These are phyloP conservation scores for Apostichopus californicus DNA, from an alignment of 35 echinoderm and acorn worm genomes.

Conservation along the genomic window DNA sequence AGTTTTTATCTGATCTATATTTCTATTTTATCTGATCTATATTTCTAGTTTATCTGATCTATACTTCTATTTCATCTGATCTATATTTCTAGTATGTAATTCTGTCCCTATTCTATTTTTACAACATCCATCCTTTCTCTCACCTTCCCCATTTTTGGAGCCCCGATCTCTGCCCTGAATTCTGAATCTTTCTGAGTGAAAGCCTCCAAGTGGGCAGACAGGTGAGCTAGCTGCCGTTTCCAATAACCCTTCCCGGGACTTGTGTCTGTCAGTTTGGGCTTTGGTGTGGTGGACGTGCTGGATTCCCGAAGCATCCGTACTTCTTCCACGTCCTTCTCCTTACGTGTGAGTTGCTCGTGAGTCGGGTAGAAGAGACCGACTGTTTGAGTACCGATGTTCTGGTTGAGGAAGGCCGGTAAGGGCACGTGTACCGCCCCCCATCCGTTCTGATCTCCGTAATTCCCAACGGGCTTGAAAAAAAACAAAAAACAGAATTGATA, in stretches of 20 bases:
- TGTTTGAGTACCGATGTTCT: conserved; percentile 91
- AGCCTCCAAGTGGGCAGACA: conserved; percentile 79
- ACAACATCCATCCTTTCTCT: neutral
- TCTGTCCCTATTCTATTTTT: too few species aligned
- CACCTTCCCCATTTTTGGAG: conserved; percentile 99
- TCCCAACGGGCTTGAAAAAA: conserved; percentile 36
- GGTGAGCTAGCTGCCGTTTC: conserved; percentile 90
- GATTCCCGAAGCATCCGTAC: conserved; percentile 68
- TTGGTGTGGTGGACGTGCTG: conserved; percentile 19
- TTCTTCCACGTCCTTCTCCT: conserved; percentile 70
- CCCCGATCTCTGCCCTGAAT: conserved; percentile 88
- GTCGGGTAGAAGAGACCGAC: conserved; percentile 97
- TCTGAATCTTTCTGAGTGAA: conserved; percentile 89
- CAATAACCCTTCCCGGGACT: conserved; percentile 97
- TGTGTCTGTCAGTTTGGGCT: conserved; percentile 74
- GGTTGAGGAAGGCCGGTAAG: conserved; percentile 92
- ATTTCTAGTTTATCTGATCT: too few species aligned
- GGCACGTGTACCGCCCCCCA: conserved; percentile 77
- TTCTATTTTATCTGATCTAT: too few species aligned
- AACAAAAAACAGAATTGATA: neutral
- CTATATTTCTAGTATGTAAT: too few species aligned
- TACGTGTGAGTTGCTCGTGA: conserved; percentile 80
- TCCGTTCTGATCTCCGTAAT: conserved; percentile 61
- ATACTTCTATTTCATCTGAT: too few species aligned
- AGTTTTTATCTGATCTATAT: too few species aligned